Evolutionary conservation across 2,113 vertebrate genomes (phyloP), one percentile per base, ranked within the genome.

Genomic region (Gorsachius goisagi): DNA sequence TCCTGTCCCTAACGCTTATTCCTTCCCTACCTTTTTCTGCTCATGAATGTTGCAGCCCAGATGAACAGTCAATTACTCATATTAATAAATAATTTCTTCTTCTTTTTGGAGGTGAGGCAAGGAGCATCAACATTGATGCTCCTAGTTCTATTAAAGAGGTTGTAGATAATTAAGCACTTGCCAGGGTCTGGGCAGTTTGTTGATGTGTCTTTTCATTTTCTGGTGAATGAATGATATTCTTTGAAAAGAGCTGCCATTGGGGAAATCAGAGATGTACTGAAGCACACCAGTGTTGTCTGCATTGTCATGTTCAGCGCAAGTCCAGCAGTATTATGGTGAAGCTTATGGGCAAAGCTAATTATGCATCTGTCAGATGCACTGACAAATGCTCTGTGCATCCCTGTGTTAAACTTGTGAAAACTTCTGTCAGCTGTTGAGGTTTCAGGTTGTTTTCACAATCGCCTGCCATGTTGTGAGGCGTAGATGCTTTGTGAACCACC

Each of bases 231-330:
- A 53, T 96, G 96, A 97, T 96, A 81, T 89, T 97, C 92, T 97
- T 96, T 91, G 92, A 90, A 93, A 95, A 83, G 69, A 23, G 17
- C 82, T 94, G 95, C 96, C 97, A 45, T 87, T 66, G 87, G 97
- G 97, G 97, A 98, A 98, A 98, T 98, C 97, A 97, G 89, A 86
- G 93, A 73, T 83, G 66, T 97, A 76, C 76, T 86, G 95, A 97
- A 95, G 97, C 96, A 64, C 81, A 49, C 90, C 92, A 13, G 12
- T 22, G 74, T 89, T 96, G 90, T 85, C 66, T 73, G 60, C 44
- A 52, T 91, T 94, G 95, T 96, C 88, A 47, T 69, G 63, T 96
- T 98, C 85, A 13, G 22, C 93, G 76, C 72, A 53, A 95, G 94
- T 94, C 96, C 83, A n/a, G 88, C 85, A 92, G 77, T 76, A 88